Evolutionary conservation across 2,888 invertebrate genomes (phyloP).

Genomic region (Shargacucullia verbasci): DNA sequence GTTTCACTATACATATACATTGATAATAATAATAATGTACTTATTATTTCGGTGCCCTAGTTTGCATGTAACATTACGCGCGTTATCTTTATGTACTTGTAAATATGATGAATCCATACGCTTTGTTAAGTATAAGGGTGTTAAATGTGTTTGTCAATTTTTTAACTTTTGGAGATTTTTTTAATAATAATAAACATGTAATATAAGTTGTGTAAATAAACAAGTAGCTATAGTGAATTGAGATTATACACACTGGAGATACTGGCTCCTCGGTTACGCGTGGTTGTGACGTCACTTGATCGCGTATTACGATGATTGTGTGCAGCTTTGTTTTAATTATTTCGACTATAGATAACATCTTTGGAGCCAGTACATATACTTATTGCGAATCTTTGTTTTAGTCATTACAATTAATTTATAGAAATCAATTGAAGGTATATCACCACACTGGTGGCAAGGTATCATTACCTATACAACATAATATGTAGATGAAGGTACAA

Average conservation of each 20-base stretch:
- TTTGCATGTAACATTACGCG: constrained; percentile 82
- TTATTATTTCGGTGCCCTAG: constrained; percentile 83
- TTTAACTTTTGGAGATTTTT: constrained; percentile 84
- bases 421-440: constrained; percentile 16
- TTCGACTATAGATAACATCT: constrained; percentile 13
- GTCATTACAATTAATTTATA: constrained; percentile 40
- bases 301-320: constrained; percentile 23
- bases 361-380: constrained; percentile 42
- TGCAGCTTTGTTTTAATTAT: constrained; percentile 30
- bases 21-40: constrained; percentile 73
- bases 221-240: constrained; percentile 73
- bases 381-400: constrained; percentile 43
- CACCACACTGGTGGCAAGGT: not conserved
- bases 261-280: constrained; percentile 60
- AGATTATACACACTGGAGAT: constrained; percentile 74
- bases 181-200: constrained; percentile 71
- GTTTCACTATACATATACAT: constrained; percentile 55
- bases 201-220: constrained; percentile 78
- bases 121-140: constrained; percentile 87
- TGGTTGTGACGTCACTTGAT: constrained; percentile 69
- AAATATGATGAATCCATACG: constrained; percentile 88
- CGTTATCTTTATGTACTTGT: constrained; percentile 79
- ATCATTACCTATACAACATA: constrained; percentile 1
- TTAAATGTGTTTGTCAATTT: constrained; percentile 87
- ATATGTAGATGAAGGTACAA: constrained; percentile 8